These are phyloP conservation scores for Ochropleura leucogaster DNA, from an alignment of 2,888 invertebrate genomes.

Conservation along the genomic window DNA sequence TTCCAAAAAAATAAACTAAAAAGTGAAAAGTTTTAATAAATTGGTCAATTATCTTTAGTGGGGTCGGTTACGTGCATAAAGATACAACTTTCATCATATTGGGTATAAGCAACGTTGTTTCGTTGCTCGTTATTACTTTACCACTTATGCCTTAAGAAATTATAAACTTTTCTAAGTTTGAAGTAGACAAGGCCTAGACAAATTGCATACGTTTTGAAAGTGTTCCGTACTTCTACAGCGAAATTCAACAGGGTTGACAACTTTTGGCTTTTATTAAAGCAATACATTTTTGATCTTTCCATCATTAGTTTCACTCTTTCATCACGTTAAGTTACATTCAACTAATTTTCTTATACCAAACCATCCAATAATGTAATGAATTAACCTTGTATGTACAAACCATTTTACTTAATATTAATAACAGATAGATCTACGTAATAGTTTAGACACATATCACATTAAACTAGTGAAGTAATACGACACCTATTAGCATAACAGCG, in stretches of 20 bases:
- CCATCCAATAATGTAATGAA: background rate
- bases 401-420: background rate
- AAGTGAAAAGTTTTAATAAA: background rate
- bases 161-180: background rate
- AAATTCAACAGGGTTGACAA: too few relatives aligned
- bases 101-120: background rate
- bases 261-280: too few relatives aligned
- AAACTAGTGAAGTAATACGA: slow-evolving; percentile 18
- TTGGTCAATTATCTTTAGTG: background rate
- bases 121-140: background rate
- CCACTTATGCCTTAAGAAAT: background rate
- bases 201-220: too few relatives aligned
- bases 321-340: background rate
- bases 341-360: background rate
- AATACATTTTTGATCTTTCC: too few relatives aligned
- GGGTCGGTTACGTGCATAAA: background rate
- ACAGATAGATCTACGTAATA: background rate
- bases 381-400: background rate
- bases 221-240: background rate
- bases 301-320: too few relatives aligned
- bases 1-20: too few relatives aligned
- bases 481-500: slow-evolving; percentile 28
- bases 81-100: background rate
- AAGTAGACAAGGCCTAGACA: background rate
- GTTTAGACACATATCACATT: background rate